A percentile compares a stretch with the other conserved stretches of the same genome.
Evolutionary conservation across 2,888 invertebrate genomes (phyloP).

Genomic region (Cantharis rustica): DNA sequence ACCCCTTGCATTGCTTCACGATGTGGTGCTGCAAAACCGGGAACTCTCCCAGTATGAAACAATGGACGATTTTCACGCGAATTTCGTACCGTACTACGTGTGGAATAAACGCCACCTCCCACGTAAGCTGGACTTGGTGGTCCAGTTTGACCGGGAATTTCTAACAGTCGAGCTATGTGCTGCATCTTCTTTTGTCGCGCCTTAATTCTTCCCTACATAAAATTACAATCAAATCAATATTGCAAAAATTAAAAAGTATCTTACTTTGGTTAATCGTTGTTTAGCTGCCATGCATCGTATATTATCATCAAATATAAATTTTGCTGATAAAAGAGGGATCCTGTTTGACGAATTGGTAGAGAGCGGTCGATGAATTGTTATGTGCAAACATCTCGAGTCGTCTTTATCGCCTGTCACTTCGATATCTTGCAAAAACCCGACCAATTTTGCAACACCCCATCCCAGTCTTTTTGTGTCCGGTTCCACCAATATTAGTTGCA

Average conservation of each 20-base stretch:
- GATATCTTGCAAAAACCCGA: constrained; percentile 93
- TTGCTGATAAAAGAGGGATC: constrained; percentile 82
- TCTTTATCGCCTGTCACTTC: constrained; percentile 96
- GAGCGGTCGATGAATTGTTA: constrained; percentile 86
- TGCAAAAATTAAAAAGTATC: not conserved
- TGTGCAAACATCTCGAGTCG: constrained; percentile 92
- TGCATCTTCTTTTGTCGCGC: constrained; percentile 97
- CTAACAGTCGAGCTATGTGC: constrained; percentile 89
- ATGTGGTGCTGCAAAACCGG: constrained; percentile 56
- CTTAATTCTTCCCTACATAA: constrained; percentile 78
- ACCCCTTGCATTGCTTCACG: constrained; percentile 54
- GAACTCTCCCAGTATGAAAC: constrained; percentile 51
- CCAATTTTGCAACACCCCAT: constrained; percentile 97
- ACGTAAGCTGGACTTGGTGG: constrained; percentile 58
- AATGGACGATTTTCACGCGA: constrained; percentile 51
- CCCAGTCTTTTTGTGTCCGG: constrained; percentile 93
- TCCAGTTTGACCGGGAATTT: constrained; percentile 70
- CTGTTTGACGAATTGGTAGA: constrained; percentile 57
- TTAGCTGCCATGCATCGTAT: constrained; percentile 99
- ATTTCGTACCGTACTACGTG: constrained; percentile 48
- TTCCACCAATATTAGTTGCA: constrained; percentile 96
- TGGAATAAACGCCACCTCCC: constrained; percentile 46
- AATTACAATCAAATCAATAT: not conserved
- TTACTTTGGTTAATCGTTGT: constrained; percentile 80
- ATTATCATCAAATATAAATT: constrained; percentile 98